Percentiles rank a stretch among this genome's conserved stretches.
Conservation (phyloP, 2,113 vertebrate genomes). For the Lophochroa leadbeateri region DNA sequence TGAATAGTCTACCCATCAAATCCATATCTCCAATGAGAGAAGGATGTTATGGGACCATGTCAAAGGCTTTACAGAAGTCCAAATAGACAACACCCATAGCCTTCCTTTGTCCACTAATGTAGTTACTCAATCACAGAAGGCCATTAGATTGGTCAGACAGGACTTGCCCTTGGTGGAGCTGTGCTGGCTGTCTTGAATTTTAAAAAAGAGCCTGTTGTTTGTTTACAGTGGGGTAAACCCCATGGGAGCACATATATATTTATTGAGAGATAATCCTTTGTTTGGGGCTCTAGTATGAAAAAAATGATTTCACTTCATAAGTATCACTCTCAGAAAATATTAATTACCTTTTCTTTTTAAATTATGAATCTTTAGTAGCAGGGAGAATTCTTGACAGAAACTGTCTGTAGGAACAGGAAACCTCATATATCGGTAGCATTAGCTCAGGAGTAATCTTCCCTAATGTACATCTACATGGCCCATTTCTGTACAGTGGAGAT, state of each 20-base stretch:
- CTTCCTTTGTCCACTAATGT: not conserved
- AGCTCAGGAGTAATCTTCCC: not conserved
- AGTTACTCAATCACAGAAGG: not conserved
- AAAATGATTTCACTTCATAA: not conserved
- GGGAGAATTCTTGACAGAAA: not conserved
- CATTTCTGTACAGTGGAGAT: not conserved
- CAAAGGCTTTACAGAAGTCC: not conserved
- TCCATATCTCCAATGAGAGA: not conserved
- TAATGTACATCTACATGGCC: not conserved
- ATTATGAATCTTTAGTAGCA: not conserved
- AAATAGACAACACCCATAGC: not conserved
- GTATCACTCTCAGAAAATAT: constrained; percentile 43
- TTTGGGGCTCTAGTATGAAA: not conserved
- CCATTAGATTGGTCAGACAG: not conserved
- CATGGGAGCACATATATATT: not conserved
- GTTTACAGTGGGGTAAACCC: not conserved
- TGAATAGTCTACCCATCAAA: not conserved
- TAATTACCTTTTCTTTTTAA: constrained; percentile 35
- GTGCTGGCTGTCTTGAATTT: not conserved
- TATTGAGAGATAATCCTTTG: not conserved
- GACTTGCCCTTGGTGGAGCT: not conserved
- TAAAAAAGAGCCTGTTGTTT: not conserved
- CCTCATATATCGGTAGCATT: not conserved
- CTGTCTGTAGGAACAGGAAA: not conserved
- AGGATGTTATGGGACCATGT: not conserved